These are phyloP conservation scores for Nemotelus nigrinus DNA, from an alignment of 2,888 invertebrate genomes.

Conservation along the genomic window DNA sequence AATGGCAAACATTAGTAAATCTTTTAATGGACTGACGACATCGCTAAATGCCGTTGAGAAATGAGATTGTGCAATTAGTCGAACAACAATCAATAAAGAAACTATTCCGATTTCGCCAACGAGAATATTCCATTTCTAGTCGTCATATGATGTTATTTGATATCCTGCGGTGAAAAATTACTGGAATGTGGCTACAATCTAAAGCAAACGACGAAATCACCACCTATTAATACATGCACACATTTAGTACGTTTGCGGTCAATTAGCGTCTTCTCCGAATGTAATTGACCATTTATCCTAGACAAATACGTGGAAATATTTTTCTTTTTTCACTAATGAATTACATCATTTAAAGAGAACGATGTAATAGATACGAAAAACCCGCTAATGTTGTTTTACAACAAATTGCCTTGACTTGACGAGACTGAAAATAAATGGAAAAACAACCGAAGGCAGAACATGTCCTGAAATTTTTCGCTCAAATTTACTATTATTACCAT, in stretches of 20 bases:
- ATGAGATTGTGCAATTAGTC: constrained; percentile 17
- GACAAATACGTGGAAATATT: no score
- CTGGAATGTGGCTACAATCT: not conserved
- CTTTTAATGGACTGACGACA: not conserved
- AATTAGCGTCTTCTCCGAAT: no score
- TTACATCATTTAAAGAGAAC: no score
- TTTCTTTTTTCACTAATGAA: no score
- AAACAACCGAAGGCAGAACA: no score
- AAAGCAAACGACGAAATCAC: not conserved
- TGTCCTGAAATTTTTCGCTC: no score
- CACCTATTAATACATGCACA: not conserved
- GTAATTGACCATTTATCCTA: no score
- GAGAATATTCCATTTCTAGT: not conserved
- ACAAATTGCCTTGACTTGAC: no score
- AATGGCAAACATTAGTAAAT: not conserved
- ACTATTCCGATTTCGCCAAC: not conserved
- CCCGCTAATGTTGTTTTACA: no score
- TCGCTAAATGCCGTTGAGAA: not conserved
- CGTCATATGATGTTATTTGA: not conserved
- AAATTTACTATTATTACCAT: no score
- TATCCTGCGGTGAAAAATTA: constrained; percentile 2
- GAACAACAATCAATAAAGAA: constrained; percentile 11
- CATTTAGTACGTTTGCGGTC: not conserved
- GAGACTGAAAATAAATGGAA: no score
- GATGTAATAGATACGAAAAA: no score